Base-by-base conservation (phyloP, 2,888 invertebrate species). In the Anarsia innoxiella region DNA sequence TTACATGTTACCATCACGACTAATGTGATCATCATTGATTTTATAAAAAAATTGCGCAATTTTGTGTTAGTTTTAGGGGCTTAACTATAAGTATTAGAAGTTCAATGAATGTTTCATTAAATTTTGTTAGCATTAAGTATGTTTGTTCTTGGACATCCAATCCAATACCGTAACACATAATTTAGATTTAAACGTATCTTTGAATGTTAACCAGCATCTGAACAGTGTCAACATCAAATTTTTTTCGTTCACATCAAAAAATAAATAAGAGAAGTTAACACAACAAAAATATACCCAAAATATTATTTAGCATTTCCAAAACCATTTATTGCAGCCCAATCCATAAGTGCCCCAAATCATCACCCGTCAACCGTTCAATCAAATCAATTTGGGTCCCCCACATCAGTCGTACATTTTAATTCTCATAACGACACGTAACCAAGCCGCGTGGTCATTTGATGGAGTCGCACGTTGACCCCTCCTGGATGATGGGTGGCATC, bases 401-500 rank as follows among this genome's bases (percentile, higher is more conserved):
- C 11, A 12, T 12, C 2, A 12, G 16, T 25, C 38, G 40, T 47
- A 35, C 48, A 44, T 49, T 43, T 11, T 11, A 6, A 33, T 33
- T 65, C 56, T 46, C 59, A 49, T 70, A 46, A 39, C 48, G 48
- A 66, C 49, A 76, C 65, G 73, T 67, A 76, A 72, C 73, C 56
- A 50, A 47, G 41, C 43, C 46, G 49, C 45, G 44, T 45, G 70
- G 66, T 66, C 71, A 69, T 64, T 71, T 71, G 74, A 73, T 75
- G 70, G 61, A 69, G 67, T 58, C 72, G 78, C 78, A 57, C 80
- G 70, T 65, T 79, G 82, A 82, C 82, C 82, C 69, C 53, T 55
- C 53, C 55, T 55, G 54, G 53, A 47, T 48, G 53, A n/a, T n/a
- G n/a, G n/a, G n/a, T n/a, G n/a, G n/a, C n/a, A n/a, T n/a, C n/a